Conservation (phyloP, 2,113 vertebrate genomes). For the Fregata magnificens region DNA sequence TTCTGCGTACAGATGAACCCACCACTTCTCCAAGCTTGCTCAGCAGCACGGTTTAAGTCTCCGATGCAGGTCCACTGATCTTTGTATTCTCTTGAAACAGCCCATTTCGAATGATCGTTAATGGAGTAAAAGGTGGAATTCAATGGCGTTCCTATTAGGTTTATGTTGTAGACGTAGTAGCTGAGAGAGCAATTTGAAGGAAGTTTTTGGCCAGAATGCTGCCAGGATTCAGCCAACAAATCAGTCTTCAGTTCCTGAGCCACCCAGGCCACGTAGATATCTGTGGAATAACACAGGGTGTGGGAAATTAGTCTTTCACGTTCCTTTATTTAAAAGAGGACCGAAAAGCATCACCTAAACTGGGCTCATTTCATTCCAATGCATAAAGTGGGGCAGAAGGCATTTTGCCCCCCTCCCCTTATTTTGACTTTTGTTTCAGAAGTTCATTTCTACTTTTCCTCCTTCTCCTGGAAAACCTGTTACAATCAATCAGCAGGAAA, state of each 20-base stretch:
- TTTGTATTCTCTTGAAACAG: conserved; percentile 72
- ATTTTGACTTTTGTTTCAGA: background rate
- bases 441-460: background rate
- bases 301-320: background rate
- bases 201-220: conserved; percentile 72
- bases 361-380: fast-evolving
- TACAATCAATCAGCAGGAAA: background rate
- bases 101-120: conserved; percentile 93
- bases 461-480: background rate
- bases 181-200: conserved; percentile 91
- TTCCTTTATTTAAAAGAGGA: background rate
- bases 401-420: background rate
- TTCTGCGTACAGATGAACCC: conserved; percentile 87
- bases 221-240: conserved; percentile 89
- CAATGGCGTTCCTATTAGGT: conserved; percentile 64
- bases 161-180: conserved; percentile 85
- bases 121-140: conserved; percentile 75
- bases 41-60: conserved; percentile 84
- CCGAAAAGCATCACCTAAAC: background rate
- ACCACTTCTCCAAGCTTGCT: conserved; percentile 84
- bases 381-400: background rate
- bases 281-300: conserved; percentile 64
- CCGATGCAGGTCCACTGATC: conserved; percentile 86
- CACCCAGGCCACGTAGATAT: conserved; percentile 90
- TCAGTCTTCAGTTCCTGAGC: conserved; percentile 82